phyloP scores from a whole-genome alignment of 1,140 invertebrate species.

The Arctopsyche grandis region DNA sequence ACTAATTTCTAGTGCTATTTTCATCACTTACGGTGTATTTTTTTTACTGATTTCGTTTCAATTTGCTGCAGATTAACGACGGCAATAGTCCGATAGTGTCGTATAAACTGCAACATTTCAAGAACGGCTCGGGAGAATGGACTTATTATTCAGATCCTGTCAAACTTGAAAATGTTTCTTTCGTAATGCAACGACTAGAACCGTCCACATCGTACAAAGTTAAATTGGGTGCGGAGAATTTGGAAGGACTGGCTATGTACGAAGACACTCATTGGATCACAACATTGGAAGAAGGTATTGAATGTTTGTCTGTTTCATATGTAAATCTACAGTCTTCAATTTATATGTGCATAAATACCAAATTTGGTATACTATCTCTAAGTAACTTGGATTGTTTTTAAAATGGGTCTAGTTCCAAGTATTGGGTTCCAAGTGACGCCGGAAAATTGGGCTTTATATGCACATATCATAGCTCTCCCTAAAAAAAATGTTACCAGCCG shows the following conservation, averaged over 20 bases:
- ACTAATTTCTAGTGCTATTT: too few species aligned
- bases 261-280: conserved; percentile 66
- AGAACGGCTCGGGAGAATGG: conserved; percentile 64
- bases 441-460: too few species aligned
- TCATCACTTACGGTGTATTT: too few species aligned
- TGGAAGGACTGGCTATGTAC: conserved; percentile 64
- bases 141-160: conserved; percentile 68
- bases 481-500: too few species aligned
- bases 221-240: conserved; percentile 67
- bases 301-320: too few species aligned
- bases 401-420: too few species aligned
- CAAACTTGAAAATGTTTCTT: conserved; percentile 69
- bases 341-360: too few species aligned
- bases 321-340: too few species aligned
- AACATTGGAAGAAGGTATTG: conserved; percentile 70
- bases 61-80: conserved; percentile 70
- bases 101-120: conserved; percentile 74
- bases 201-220: conserved; percentile 73
- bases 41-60: neutral
- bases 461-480: too few species aligned
- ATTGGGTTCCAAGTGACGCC: too few species aligned
- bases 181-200: conserved; percentile 70
- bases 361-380: too few species aligned
- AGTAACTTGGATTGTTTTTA: too few species aligned
- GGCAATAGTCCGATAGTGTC: conserved; percentile 77